Percentiles rank a stretch among this genome's conserved stretches.
phyloP scores from a whole-genome alignment of 92 coral and sea anemone species.

The Parazoanthus atlanticus region DNA sequence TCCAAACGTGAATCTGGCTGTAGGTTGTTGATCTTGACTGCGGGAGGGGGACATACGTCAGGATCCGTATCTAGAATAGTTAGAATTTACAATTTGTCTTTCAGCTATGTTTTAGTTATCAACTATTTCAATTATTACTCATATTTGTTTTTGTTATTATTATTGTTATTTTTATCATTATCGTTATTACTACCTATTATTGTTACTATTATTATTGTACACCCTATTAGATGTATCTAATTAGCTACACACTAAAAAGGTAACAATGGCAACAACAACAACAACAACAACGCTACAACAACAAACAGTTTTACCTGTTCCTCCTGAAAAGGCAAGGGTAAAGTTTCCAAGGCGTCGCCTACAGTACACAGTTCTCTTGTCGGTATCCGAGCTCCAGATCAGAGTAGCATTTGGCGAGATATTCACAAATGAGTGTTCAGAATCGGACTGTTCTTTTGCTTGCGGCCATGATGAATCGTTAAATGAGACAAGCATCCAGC shows the following conservation, averaged over 20 bases:
- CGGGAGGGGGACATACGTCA: not conserved
- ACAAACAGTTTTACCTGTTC: not conserved
- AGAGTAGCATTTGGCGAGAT: not conserved
- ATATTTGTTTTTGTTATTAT: no score
- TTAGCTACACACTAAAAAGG: no score
- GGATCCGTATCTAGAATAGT: not conserved
- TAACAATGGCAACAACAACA: not conserved
- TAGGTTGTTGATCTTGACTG: not conserved
- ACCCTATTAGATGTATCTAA: no score
- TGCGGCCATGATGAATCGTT: constrained; percentile 10
- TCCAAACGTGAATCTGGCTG: not conserved
- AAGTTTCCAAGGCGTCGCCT: not conserved
- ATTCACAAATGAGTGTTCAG: not conserved
- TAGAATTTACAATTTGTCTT: not conserved
- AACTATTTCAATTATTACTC: no score
- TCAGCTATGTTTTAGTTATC: not conserved
- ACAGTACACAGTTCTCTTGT: not conserved
- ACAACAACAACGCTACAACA: not conserved
- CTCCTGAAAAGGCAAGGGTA: not conserved
- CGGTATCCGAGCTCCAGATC: not conserved
- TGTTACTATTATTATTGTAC: no score
- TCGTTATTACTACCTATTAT: no score
- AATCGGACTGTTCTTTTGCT: not conserved
- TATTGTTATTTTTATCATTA: no score
- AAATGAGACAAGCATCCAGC: constrained; percentile 1